Evolutionary conservation across 2,888 invertebrate genomes (phyloP).

Genomic region (Neoaliturus tenellus): DNA sequence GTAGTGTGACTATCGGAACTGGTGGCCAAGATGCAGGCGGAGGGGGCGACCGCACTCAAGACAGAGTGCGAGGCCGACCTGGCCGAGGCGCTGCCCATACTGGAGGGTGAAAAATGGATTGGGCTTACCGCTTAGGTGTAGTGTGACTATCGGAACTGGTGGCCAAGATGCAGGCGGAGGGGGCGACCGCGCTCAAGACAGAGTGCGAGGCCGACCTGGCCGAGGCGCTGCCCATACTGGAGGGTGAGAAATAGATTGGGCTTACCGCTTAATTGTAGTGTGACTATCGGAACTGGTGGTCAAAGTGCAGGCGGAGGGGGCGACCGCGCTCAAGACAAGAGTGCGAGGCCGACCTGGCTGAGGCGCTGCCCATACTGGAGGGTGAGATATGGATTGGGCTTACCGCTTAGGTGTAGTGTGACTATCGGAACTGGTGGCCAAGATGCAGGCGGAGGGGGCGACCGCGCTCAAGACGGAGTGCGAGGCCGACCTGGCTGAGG

Average conservation of each 20-base stretch:
- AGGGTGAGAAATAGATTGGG: no score
- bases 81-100: slow-evolving; percentile 89
- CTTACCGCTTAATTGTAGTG: no score
- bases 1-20: no score
- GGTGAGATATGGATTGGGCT: no score
- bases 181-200: slow-evolving; percentile 87
- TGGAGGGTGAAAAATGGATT: slow-evolving; percentile 82
- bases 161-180: slow-evolving; percentile 91
- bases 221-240: slow-evolving; percentile 88
- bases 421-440: no score
- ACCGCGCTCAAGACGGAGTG: slow-evolving; percentile 92
- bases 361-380: slow-evolving; percentile 89
- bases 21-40: slow-evolving; percentile 91
- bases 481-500: slow-evolving; percentile 93
- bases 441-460: slow-evolving; percentile 90
- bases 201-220: slow-evolving; percentile 97
- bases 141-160: no score
- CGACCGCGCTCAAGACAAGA: slow-evolving; percentile 90
- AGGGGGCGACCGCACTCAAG: slow-evolving; percentile 88
- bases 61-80: slow-evolving; percentile 95
- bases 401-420: no score
- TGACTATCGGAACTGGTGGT: no score
- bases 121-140: no score
- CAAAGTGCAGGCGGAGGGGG: slow-evolving; percentile 89
- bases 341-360: slow-evolving; percentile 94